Evolutionary conservation across 2,113 vertebrate genomes (phyloP), one percentile per base, ranked within the genome.

Genomic region (Sylvilagus bachmani): DNA sequence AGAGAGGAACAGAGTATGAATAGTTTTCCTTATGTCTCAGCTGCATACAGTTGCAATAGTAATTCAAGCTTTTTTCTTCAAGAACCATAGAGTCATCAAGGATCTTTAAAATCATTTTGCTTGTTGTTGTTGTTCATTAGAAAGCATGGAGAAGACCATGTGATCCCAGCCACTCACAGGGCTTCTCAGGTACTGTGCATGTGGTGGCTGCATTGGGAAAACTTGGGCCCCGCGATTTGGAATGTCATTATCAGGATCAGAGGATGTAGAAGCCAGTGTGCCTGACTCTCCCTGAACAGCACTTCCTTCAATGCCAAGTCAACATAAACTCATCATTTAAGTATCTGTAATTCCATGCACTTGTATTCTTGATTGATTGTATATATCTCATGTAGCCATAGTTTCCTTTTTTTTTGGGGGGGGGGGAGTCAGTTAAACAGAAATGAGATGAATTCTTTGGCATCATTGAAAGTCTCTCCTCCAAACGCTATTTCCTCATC

Each of bases 391-490:
- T 16, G n/a, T 69, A 16, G 33, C 62, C 33, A 29, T 73, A 24
- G 77, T 89, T 66, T 96, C 77, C 58, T 89, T 70, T 70, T 67
- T 88, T 17, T 70, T 58, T 62, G 89, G 62, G 44, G 25, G 89
- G 62, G 44, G 25, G 53, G 90, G 49, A 61, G n/a, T 69, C 31
- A 89, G 19, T 93, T 70, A 95, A 44, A 83, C 16, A 83, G 29
- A 79, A 85, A 49, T 86, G 31, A 82, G 85, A 38, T 74, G 29
- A 16, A 74, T 61, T 82, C 24, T 67, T 92, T 58, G 61, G 27
- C 19, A 27, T 86, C 21, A 38, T 89, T 89, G 38, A 89, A 81
- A 92, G 36, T 86, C 29, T 91, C 24, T 92, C 4, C 61, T 86
- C 33, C 36, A 74, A 89, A 33, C 62, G 33, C 25, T 87, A 89